These are phyloP conservation scores for Rhogogaster chlorosoma DNA, from an alignment of 2,888 invertebrate species.

Conservation along the genomic window DNA sequence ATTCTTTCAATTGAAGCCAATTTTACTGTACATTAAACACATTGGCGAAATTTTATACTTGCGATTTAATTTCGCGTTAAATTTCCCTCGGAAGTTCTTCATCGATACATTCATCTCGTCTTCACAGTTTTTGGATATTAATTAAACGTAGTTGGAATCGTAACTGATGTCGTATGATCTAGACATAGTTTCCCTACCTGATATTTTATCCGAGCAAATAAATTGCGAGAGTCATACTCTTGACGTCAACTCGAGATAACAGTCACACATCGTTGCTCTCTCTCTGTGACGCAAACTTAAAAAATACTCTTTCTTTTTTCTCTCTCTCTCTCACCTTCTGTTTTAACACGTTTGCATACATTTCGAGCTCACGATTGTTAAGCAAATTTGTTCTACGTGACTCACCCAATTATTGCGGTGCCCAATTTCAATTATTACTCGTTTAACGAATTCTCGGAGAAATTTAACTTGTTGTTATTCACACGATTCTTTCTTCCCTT, in stretches of 20 bases:
- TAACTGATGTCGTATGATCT: background rate
- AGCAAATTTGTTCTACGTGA: background rate
- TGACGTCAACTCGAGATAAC: slow-evolving; percentile 35
- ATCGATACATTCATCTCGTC: slow-evolving; percentile 9
- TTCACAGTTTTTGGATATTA: background rate
- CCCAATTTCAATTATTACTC: background rate
- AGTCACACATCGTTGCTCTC: background rate
- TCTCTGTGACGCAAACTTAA: slow-evolving; percentile 16
- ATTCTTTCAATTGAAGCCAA: too few species aligned
- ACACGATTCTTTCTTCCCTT: too few species aligned
- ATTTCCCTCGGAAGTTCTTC: background rate
- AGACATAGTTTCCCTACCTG: background rate
- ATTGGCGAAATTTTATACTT: background rate
- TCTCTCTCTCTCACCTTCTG: background rate
- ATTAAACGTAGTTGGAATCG: background rate
- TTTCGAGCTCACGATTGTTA: background rate
- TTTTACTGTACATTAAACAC: background rate
- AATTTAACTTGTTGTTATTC: background rate
- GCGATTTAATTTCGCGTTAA: background rate
- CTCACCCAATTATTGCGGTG: background rate
- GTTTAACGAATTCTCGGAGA: background rate
- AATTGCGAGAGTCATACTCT: slow-evolving; percentile 5
- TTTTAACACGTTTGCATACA: background rate
- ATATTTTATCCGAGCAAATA: slow-evolving; percentile 4
- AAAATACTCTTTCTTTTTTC: background rate